Evolutionary conservation across 2,797 vertebrate genomes (phyloP).

Genomic region (Denticeps clupeoides): DNA sequence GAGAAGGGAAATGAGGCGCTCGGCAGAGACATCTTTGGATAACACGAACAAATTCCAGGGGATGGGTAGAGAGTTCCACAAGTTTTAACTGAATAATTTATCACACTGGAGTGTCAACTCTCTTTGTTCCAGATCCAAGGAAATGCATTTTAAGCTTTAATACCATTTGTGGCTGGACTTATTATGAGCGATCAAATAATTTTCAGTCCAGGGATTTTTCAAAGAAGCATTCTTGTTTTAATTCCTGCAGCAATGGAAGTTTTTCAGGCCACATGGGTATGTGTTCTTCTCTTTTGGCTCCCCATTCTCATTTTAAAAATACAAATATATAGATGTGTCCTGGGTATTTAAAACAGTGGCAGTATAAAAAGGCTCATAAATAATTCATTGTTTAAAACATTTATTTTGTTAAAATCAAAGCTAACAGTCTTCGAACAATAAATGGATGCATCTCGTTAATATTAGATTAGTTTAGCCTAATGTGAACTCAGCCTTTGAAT

Average conservation of each 20-base stretch:
- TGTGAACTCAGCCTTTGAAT: constrained; percentile 14
- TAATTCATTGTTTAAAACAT: constrained; percentile 51
- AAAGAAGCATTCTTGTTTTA: constrained; percentile 38
- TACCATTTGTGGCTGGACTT: constrained; percentile 54
- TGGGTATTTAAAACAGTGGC: constrained; percentile 35
- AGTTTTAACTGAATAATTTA: constrained; percentile 64
- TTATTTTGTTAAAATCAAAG: constrained; percentile 45
- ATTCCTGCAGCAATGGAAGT: constrained; percentile 39
- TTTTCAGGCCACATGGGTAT: constrained; percentile 43
- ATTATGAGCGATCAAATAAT: constrained; percentile 63
- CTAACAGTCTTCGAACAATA: constrained; percentile 35
- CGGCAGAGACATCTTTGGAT: constrained; percentile 39
- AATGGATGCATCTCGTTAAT: constrained; percentile 28
- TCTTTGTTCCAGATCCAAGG: constrained; percentile 61
- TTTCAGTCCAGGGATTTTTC: constrained; percentile 44
- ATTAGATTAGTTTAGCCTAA: constrained; percentile 20
- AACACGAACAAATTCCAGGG: constrained; percentile 39
- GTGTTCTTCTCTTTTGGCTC: constrained; percentile 30
- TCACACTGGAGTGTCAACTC: constrained; percentile 47
- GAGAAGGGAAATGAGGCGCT: constrained; percentile 37
- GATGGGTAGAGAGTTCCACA: constrained; percentile 35
- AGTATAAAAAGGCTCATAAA: constrained; percentile 35
- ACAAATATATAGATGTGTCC: constrained; percentile 42
- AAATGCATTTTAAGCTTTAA: constrained; percentile 55
- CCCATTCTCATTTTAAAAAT: constrained; percentile 47